A percentile compares a stretch with the other conserved stretches of the same genome.
Conservation (phyloP, 2,797 vertebrate genomes). For the Phaenicophaeus curvirostris region DNA sequence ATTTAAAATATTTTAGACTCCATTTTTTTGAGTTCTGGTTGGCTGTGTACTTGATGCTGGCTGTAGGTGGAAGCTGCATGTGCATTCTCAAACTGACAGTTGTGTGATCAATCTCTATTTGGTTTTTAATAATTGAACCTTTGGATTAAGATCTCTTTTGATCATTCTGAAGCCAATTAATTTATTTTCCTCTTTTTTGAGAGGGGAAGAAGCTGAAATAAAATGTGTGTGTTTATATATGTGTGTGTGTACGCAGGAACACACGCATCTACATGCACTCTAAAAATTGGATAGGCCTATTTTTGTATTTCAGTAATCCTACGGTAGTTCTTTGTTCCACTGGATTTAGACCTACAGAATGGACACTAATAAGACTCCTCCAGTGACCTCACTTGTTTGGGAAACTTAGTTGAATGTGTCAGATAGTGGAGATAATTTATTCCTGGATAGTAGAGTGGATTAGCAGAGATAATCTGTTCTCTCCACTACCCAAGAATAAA, state of each 20-base stretch:
- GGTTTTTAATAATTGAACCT: background rate
- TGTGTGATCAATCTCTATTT: slow-evolving; percentile 8
- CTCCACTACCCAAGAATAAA: background rate
- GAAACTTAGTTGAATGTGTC: background rate
- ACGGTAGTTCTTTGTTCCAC: background rate
- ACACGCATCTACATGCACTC: too few relatives aligned
- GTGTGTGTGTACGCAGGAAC: background rate
- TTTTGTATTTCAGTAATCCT: background rate
- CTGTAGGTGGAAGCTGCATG: background rate
- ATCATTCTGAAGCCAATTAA: slow-evolving; percentile 37
- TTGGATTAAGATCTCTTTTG: slow-evolving; percentile 38
- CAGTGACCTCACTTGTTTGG: background rate
- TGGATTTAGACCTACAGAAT: background rate
- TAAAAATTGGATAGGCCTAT: background rate
- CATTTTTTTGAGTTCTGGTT: background rate
- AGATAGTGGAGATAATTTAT: background rate
- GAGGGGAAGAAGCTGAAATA: background rate
- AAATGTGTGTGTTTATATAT: background rate
- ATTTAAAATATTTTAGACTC: background rate
- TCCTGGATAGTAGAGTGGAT: background rate
- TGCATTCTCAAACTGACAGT: background rate
- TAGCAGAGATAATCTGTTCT: background rate
- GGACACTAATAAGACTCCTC: background rate
- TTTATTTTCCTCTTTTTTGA: background rate
- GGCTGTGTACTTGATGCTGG: background rate